Evolutionary conservation across 2,113 vertebrate genomes (phyloP).

Genomic region (Centropus unirufus): DNA sequence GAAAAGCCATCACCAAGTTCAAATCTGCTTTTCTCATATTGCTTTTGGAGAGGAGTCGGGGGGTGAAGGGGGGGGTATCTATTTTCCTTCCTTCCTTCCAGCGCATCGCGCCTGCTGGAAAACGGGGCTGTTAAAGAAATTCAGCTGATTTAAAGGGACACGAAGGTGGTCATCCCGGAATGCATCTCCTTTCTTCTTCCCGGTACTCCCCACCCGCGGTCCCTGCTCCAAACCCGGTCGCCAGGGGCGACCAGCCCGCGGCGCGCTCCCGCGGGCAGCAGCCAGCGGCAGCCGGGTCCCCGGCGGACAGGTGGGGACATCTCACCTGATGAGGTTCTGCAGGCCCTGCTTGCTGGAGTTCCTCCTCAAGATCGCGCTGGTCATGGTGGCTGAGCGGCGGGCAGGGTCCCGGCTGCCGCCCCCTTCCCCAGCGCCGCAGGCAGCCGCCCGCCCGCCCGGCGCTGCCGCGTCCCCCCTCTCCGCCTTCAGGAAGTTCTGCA

Average conservation of each 20-base stretch:
- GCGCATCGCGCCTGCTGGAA: neutral
- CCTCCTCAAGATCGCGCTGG: conserved; percentile 77
- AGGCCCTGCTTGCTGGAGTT: conserved; percentile 83
- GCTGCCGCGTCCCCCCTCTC: conserved; percentile 40
- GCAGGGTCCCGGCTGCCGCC: conserved; percentile 9
- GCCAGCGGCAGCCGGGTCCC: neutral
- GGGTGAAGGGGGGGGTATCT: neutral
- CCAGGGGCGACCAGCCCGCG: neutral
- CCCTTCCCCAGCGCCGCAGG: conserved; percentile 13
- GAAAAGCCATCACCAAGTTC: conserved; percentile 41
- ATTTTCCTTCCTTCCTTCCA: neutral
- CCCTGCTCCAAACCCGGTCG: neutral
- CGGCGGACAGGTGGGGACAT: conserved; percentile 12
- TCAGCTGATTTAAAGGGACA: neutral
- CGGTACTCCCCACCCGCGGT: no score
- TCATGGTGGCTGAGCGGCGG: conserved; percentile 48
- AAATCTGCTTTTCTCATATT: conserved; percentile 15
- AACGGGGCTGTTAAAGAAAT: no score
- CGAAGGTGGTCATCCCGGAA: fast-evolving
- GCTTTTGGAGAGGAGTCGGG: neutral
- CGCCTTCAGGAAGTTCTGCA: conserved; percentile 59
- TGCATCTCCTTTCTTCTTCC: neutral
- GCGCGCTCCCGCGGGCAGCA: neutral
- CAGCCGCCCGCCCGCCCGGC: neutral
- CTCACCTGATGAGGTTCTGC: conserved; percentile 88